Percentiles rank a stretch among this genome's conserved stretches.
These are phyloP conservation scores for Conus ventricosus DNA, from an alignment of 1,140 invertebrate genomes.

Conservation along the genomic window DNA sequence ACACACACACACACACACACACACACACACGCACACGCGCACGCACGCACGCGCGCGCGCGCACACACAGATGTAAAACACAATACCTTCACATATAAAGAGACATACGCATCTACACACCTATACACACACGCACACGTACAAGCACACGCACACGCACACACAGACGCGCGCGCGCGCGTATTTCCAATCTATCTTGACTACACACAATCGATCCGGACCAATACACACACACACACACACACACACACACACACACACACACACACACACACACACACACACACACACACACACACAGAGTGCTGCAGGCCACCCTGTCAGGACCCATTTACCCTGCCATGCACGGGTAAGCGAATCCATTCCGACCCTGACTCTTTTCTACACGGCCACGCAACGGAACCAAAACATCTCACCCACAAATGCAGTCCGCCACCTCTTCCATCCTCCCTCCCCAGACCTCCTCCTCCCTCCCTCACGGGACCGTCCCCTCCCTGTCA, in stretches of 20 bases:
- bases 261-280: too few species aligned
- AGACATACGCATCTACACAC: background rate
- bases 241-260: too few species aligned
- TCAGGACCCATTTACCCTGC: too few species aligned
- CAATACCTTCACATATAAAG: background rate
- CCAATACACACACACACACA: too few species aligned
- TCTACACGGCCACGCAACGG: background rate
- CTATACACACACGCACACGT: too few species aligned
- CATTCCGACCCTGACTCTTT: background rate
- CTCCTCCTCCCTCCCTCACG: background rate
- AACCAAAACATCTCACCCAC: constrained; percentile 45
- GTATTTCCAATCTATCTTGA: too few species aligned
- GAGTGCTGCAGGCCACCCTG: too few species aligned
- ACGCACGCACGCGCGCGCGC: background rate
- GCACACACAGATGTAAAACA: too few species aligned
- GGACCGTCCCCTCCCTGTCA: background rate
- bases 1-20: background rate
- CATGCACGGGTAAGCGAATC: background rate
- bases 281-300: too few species aligned
- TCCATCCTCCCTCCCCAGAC: constrained; percentile 1
- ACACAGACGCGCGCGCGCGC: too few species aligned
- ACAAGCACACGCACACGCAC: too few species aligned
- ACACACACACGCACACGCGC: background rate
- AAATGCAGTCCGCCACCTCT: constrained; percentile 34
- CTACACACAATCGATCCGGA: too few species aligned